Conservation (phyloP, 1,140 invertebrate genomes). For the Zaprionus ornatus region DNA sequence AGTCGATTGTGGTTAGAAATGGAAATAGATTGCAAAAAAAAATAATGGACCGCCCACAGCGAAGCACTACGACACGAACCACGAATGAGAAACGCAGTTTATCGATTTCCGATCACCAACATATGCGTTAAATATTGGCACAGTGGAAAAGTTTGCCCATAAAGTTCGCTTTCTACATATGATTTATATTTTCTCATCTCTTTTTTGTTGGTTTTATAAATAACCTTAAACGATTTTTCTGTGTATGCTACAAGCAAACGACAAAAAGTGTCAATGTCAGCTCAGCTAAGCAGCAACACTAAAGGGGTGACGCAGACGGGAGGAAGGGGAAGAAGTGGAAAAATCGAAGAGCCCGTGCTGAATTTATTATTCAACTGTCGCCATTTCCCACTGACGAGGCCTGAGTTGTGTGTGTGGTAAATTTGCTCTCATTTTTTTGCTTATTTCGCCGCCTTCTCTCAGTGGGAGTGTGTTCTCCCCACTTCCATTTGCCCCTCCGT, state of each 20-base stretch:
- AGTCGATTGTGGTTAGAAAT: conserved; percentile 34
- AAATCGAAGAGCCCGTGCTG: conserved; percentile 75
- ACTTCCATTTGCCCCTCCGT: conserved; percentile 10
- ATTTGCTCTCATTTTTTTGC: conserved; percentile 20
- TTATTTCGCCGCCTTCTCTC: not conserved
- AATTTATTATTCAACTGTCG: conserved; percentile 76
- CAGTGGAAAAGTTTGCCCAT: not conserved
- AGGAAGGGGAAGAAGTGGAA: conserved; percentile 33
- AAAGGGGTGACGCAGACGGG: not conserved
- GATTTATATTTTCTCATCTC: conserved; percentile 13
- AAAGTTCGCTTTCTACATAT: not conserved
- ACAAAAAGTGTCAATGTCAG: conserved; percentile 81
- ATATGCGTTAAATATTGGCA: not conserved
- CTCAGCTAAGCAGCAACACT: conserved; percentile 45
- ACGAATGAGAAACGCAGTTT: conserved; percentile 3
- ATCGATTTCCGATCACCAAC: conserved; percentile 31
- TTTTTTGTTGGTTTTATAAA: conserved; percentile 64
- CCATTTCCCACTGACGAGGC: conserved; percentile 33
- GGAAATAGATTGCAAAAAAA: conserved; percentile 1
- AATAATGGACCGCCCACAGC: not conserved
- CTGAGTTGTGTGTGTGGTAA: conserved; percentile 12
- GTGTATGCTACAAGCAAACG: conserved; percentile 53
- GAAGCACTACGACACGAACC: not conserved
- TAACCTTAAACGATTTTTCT: conserved; percentile 73
- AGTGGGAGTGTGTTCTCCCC: conserved; percentile 7